Percentiles rank a stretch among this genome's conserved stretches.
Evolutionary conservation across 2,888 invertebrate genomes (phyloP).

Genomic region (Cactoblastis cactorum): DNA sequence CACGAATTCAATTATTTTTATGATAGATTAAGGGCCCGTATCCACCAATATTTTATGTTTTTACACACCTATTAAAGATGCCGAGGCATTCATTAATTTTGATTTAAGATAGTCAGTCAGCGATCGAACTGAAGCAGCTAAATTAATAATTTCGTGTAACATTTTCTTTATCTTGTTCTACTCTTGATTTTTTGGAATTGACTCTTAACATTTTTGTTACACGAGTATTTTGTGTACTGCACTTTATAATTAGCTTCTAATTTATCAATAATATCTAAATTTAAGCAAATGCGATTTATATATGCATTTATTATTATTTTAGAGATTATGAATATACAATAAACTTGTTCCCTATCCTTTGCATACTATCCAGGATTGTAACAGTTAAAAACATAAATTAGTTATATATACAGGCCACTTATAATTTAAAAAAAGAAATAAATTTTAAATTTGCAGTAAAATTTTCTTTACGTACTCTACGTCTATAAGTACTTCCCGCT

Average conservation of each 20-base stretch:
- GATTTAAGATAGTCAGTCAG: conserved; percentile 7
- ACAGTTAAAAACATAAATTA: no score
- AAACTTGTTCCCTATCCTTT: no score
- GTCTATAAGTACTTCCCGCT: no score
- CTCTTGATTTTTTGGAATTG: not conserved
- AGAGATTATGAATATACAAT: no score
- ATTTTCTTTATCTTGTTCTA: not conserved
- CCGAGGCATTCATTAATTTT: conserved; percentile 8
- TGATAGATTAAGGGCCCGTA: conserved; percentile 11
- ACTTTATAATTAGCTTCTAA: not conserved
- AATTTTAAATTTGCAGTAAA: no score
- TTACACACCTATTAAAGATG: conserved; percentile 8
- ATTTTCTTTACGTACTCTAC: no score
- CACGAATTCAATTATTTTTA: conserved; percentile 11
- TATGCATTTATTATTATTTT: no score
- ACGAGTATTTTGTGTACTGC: not conserved
- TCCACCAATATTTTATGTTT: conserved; percentile 10
- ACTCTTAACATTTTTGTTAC: not conserved
- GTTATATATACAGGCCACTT: no score
- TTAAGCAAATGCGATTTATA: no score
- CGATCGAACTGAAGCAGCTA: not conserved
- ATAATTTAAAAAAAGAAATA: no score
- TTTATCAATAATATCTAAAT: no score
- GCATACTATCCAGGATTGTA: no score
- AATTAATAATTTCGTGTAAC: not conserved